Base-by-base conservation (phyloP, 92 coral and sea anemone genomes). In the Desmophyllum pertusum region DNA sequence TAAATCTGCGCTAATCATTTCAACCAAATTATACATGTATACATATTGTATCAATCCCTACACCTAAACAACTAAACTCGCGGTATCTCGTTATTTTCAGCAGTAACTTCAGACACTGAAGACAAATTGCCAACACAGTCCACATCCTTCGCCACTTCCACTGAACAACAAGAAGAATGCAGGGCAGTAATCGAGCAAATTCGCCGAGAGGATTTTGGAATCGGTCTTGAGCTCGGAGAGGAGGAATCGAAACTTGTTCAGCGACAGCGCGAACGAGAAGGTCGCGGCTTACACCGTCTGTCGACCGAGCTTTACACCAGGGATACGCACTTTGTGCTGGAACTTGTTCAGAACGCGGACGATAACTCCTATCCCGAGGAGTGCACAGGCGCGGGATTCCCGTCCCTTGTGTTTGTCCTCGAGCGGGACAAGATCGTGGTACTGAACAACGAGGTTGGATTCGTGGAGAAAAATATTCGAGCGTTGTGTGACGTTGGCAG, bases 261-360 rank as follows among this genome's bases (percentile, higher is more conserved):
- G 86, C 88, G 88, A 70, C 97, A 91, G 70, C 86, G 97, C 41
- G 93, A 92, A 42, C 88, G 97, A 6, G 97, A 95, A 61, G 98
- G 98, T 59, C 93, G 98, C 40, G 91, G 97, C 43, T 82, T 95
- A 30, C 94, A 91, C 65, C 94, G 98, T 2, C 77, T 95, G 51
- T 93, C 98, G 63, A 86, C 93, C 0, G 98, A 95, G 84, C 91
- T 95, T 41, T 95, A 95, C 88, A 85, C 93, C 52, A 91, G 90
- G 65, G 98, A 95, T 81, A 95, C 98, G 7, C 98, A 95, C 70
- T 95, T 93, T 88, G 98, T 95, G n/a, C 69, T 95, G 55, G 98
- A 95, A 67, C 89, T 95, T 59, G 96, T 95, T 4, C 98, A 95
- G 85, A 95, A 95, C 86, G 98, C 98, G 31, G 98, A 95, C 65